Evolutionary conservation across 2,888 invertebrate species (phyloP), one percentile per base, ranked within the genome.

Genomic region (Meta bourneti): DNA sequence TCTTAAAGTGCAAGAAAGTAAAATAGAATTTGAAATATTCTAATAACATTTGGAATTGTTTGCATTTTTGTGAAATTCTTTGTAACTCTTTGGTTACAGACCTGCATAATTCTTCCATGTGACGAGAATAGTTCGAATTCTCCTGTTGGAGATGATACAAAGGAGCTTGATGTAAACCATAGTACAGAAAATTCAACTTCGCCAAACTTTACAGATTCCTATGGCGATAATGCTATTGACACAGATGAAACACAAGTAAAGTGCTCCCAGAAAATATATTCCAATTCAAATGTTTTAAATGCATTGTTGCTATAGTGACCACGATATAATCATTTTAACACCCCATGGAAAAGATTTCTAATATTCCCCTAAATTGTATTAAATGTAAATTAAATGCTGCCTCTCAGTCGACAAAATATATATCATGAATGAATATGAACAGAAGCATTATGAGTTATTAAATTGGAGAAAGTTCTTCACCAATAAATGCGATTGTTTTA

Each of bases 221-320:
- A 78, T 80, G 75, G 52, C 8, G 91, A 87, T 86, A 90, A 90
- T 90, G 90, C 81, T 52, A 72, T 90, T 20, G 91, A 91, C 71
- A 77, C 78, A 48, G 87, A 82, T 48, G 84, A 87, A 77, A 51
- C 83, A 80, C 70, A 91, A 91, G 91, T 91, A 91, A 90, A 91
- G 69, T 69, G 11, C 34, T 74, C 74, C 19, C 7, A 34, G 20
- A 34, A 8, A 34, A 51, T 9, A n/a, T 77, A 20, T n/a, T 19
- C n/a, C 72, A 72, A 19, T 19, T 74, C 11, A 7, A 20, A 34
- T 74, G 11, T n/a, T 74, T 7, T 74, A 11, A 7, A 74, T 11
- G 8, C 34, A 19, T 74, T 20, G 11, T 72, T 72, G 7, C 20
- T 9, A 7, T 74, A 20, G 11, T 74, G 19, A 20, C 13, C 13